Conservation (phyloP, 2,113 vertebrate genomes). For the Amazona guildingii region DNA sequence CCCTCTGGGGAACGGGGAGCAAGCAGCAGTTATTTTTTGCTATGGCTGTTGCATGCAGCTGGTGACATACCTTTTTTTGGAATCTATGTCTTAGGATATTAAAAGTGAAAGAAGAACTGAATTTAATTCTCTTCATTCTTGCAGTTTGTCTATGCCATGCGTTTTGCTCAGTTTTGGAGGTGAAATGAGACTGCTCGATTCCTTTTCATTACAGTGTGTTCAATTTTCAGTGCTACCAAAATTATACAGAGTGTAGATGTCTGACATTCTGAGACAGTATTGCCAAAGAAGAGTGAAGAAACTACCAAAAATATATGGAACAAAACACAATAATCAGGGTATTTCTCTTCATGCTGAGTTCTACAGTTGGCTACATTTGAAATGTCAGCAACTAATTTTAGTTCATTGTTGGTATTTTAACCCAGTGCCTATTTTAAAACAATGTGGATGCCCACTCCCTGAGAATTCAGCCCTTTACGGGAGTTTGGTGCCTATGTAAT, state of each 20-base stretch:
- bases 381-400: not conserved
- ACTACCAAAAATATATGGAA: not conserved
- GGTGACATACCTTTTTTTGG: constrained; percentile 9
- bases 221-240: not conserved
- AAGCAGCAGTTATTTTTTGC: not conserved
- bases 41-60: constrained; percentile 17
- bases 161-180: not conserved
- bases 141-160: not conserved
- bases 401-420: not conserved
- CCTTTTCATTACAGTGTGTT: not conserved
- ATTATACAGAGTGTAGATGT: not conserved
- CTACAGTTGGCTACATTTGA: not conserved
- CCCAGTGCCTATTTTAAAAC: not conserved
- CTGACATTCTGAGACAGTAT: not conserved
- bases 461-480: not conserved
- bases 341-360: not conserved
- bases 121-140: not conserved
- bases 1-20: constrained; percentile 1
- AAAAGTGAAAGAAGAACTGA: constrained; percentile 21
- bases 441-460: not conserved
- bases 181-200: not conserved
- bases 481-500: not conserved
- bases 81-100: constrained; percentile 7
- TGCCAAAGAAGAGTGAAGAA: not conserved
- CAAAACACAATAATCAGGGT: not conserved